These are phyloP conservation scores for Illadopsis cleaveri DNA, from an alignment of 2,113 vertebrate species.

Conservation along the genomic window DNA sequence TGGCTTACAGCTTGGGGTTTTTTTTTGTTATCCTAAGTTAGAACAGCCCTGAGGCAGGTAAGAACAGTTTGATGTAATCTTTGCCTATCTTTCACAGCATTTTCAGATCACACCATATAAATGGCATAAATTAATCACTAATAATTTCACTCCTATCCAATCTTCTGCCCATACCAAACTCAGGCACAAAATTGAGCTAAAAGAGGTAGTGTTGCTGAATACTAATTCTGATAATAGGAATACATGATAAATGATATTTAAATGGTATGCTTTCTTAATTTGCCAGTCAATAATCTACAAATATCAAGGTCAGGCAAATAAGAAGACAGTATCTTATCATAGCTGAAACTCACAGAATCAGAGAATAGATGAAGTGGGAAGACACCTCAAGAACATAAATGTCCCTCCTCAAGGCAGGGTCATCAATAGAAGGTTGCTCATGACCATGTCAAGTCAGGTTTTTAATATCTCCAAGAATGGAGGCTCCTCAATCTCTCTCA, in stretches of 20 bases:
- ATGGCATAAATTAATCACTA: constrained; percentile 20
- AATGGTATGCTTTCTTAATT: background rate
- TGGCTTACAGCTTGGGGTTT: background rate
- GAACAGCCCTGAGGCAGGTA: constrained; percentile 1
- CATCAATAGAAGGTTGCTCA: background rate
- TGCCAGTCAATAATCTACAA: background rate
- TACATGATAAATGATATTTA: background rate
- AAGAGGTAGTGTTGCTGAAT: background rate
- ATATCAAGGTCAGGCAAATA: background rate
- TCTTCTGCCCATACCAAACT: background rate
- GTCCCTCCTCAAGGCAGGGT: background rate
- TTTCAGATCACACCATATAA: background rate
- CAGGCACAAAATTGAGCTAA: background rate
- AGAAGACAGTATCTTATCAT: background rate
- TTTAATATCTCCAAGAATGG: background rate
- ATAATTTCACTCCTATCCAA: background rate
- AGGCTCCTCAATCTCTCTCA: background rate
- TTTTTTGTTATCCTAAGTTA: constrained; percentile 27
- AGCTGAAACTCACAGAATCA: background rate
- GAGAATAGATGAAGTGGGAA: background rate
- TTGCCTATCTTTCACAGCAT: background rate
- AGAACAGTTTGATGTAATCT: constrained; percentile 14
- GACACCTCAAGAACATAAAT: background rate
- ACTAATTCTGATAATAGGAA: background rate
- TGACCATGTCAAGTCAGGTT: background rate